Evolutionary conservation across 2,888 invertebrate species (phyloP), one percentile per base, ranked within the genome.

Genomic region (Cryptops parisi): DNA sequence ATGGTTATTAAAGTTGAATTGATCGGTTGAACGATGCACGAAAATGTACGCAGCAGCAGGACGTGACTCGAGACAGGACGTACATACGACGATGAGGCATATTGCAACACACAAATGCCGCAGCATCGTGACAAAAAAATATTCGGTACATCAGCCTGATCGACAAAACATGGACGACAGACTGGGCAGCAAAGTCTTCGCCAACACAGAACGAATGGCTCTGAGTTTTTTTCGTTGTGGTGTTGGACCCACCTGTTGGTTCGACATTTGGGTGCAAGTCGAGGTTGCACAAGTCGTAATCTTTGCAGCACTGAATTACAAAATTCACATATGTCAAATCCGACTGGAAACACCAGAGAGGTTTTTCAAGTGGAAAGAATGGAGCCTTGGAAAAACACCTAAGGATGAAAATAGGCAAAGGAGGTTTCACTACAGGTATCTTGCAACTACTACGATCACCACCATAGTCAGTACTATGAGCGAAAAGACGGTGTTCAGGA

Each of bases 231-330:
- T 33, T 33, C 15, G 33, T 15, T 33, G 33, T 33, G 33, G 33
- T 15, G 15, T 33, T 27, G 33, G 38, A 49, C 49, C 49, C 49
- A 49, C 49, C 49, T 49, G 49, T 21, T 33, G 39, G 23, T 25
- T 40, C 40, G 23, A 24, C 25, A 49, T 23, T 75, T 69, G 82
- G 78, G 68, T 72, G 76, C 72, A 83, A 76, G 65, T 76, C 74
- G 66, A 72, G 75, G 75, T 84, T 84, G 78, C 84, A 84, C 79
- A 78, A 80, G 63, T 69, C 66, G 75, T 77, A 75, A 67, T 79
- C 74, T 71, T 79, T 78, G 78, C 86, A 86, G 80, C 85, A 86
- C 70, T 79, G 76, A 76, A 84, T 81, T 74, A 78, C 78, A 77
- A 82, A 80, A 64, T 81, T 78, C 68, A 79, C 78, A 76, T 82